These are phyloP conservation scores for Oxyteleia sp. DNA, from an alignment of 2,888 invertebrate species.

Conservation along the genomic window DNA sequence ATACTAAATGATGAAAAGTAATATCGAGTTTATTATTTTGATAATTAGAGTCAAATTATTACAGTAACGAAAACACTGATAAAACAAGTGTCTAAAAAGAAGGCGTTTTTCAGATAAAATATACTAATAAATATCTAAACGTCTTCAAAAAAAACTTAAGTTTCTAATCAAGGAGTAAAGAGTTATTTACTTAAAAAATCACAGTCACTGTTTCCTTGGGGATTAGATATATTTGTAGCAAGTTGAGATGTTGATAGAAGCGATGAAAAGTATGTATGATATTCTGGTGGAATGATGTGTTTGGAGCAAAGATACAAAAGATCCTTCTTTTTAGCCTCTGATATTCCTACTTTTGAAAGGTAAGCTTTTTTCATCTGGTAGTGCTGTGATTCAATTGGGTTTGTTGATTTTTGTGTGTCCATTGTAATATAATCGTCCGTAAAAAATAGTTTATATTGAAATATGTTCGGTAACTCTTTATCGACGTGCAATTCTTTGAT, in stretches of 20 bases:
- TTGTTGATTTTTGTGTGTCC: background rate
- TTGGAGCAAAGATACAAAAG: constrained; percentile 1
- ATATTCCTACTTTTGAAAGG: constrained; percentile 5
- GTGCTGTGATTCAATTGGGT: background rate
- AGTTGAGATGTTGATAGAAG: background rate
- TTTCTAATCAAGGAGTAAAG: too few relatives aligned
- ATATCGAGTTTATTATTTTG: too few relatives aligned
- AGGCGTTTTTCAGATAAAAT: too few relatives aligned
- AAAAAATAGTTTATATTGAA: constrained; percentile 1
- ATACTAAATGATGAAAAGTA: too few relatives aligned
- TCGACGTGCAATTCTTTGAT: constrained; percentile 5
- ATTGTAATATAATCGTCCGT: background rate
- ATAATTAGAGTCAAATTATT: too few relatives aligned
- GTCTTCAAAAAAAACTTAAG: too few relatives aligned
- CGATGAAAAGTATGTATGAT: constrained; percentile 5
- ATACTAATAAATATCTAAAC: too few relatives aligned
- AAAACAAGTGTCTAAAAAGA: too few relatives aligned
- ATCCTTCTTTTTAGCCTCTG: constrained; percentile 3
- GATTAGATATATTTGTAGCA: background rate
- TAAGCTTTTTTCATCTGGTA: constrained; percentile 4
- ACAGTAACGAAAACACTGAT: too few relatives aligned
- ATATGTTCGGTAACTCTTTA: background rate
- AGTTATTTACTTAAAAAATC: too few relatives aligned
- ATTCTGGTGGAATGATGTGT: constrained; percentile 5
- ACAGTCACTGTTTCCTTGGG: too few relatives aligned